Evolutionary conservation across 2,797 vertebrate species (phyloP), one percentile per base, ranked within the genome.

Genomic region (Cacajao melanocephalus): DNA sequence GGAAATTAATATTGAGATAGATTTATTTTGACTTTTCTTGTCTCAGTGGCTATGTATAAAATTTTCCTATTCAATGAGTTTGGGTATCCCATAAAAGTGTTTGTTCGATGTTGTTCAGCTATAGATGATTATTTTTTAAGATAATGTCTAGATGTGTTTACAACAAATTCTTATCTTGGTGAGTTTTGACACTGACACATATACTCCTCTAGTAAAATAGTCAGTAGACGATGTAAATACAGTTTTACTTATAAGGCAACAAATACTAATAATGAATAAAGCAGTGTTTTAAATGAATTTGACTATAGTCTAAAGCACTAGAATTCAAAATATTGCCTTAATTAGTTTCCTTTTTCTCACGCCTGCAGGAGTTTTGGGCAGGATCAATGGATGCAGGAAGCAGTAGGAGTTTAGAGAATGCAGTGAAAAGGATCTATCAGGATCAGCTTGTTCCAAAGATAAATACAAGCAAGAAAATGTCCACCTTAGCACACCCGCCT

Each of bases 371-470:
- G n/a, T 78, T 95, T 92, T 13, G 7, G 9, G 41, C 30, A 4
- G 46, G 41, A 88, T 82, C 76, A 48, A 93, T 88, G 91, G 95
- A 97, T 73, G 92, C 67, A 24, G 73, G 88, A 92, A 97, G 50
- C 83, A 97, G n/a, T 26, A 9, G 0, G 20, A 76, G 80, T 97
- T 93, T 94, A 46, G 96, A 97, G 75, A 95, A 76, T 52, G 87
- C 78, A 26, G 9, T 28, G 36, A 97, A 76, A 10, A 83, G 8
- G 46, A 30, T n/a, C 44, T 67, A 20, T 92, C 96, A 52, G 28
- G 98, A 98, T 20, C 55, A 95, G 57, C 85, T 88, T 48, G 44
- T 87, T 58, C 93, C 87, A 79, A 96, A 96, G 90, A 93, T 2
- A n/a, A 64, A 28, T 26, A 64, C 50, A 39, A 96, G 48, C 64